Evolutionary conservation across 1,140 invertebrate species (phyloP).

Genomic region (Trichonephila clavata): DNA sequence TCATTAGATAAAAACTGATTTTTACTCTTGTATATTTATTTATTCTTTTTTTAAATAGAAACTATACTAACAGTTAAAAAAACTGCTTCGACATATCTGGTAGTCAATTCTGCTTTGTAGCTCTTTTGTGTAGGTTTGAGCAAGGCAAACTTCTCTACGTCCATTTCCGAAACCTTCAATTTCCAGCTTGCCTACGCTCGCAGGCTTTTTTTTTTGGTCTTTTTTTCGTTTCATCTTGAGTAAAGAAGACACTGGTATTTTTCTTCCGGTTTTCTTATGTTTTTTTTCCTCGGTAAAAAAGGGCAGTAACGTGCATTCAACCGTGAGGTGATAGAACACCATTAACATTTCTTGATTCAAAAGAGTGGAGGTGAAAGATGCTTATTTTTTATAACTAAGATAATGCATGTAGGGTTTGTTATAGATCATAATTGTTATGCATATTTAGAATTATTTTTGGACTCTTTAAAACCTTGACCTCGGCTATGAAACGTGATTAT

Average conservation of each 20-base stretch:
- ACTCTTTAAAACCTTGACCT: too few species aligned
- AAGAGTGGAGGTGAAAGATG: not conserved
- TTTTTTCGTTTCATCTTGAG: not conserved
- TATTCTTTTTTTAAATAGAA: too few species aligned
- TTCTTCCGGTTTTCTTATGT: not conserved
- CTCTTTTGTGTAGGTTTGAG: not conserved
- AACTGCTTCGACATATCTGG: not conserved
- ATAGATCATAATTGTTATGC: too few species aligned
- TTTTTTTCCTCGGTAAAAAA: not conserved
- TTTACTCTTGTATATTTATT: too few species aligned
- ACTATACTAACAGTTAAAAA: too few species aligned
- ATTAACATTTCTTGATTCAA: not conserved
- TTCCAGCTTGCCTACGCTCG: constrained; percentile 14
- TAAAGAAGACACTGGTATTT: constrained; percentile 8
- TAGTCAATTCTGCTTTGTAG: not conserved
- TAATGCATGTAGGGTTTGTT: too few species aligned
- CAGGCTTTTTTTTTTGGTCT: not conserved
- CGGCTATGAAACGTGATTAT: too few species aligned
- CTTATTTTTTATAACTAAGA: too few species aligned
- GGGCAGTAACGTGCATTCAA: not conserved
- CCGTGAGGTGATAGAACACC: not conserved
- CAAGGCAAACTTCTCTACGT: constrained; percentile 1
- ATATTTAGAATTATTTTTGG: too few species aligned
- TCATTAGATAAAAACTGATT: too few species aligned
- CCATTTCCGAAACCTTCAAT: not conserved